Evolutionary conservation across 2,113 vertebrate species (phyloP).

Genomic region (Semnornis frantzii): DNA sequence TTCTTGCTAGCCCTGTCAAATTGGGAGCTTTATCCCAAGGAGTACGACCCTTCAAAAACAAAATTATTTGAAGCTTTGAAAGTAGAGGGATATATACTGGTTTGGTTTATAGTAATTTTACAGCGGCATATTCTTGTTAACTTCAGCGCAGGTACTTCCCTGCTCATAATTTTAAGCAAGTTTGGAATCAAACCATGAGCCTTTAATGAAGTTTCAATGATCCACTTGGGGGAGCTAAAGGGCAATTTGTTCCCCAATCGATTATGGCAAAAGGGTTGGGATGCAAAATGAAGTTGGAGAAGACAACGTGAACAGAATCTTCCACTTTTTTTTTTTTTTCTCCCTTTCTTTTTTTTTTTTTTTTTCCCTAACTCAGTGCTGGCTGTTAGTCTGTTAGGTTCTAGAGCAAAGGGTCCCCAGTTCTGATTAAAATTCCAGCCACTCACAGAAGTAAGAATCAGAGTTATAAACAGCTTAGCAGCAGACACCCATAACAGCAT

Average conservation of each 20-base stretch:
- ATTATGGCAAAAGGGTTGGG: conserved; percentile 12
- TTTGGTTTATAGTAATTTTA: neutral
- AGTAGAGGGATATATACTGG: neutral
- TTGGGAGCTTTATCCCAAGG: neutral
- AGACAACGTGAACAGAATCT: neutral
- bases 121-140: neutral
- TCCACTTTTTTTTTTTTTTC: neutral
- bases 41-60: neutral
- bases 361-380: neutral
- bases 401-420: neutral
- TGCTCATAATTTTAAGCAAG: neutral
- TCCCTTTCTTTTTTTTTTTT: too few relatives aligned
- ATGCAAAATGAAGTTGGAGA: conserved; percentile 1
- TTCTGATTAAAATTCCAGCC: neutral
- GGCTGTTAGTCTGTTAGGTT: neutral
- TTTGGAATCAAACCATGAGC: neutral
- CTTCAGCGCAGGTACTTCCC: neutral
- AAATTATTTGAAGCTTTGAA: neutral
- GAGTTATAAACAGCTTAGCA: neutral
- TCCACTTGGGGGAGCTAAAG: conserved; percentile 67
- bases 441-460: neutral
- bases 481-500: neutral
- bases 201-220: conserved; percentile 37
- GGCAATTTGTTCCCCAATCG: conserved; percentile 40
- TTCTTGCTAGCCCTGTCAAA: neutral